Conservation (phyloP, 2,888 invertebrate genomes). For the Syrista parreyssii region DNA sequence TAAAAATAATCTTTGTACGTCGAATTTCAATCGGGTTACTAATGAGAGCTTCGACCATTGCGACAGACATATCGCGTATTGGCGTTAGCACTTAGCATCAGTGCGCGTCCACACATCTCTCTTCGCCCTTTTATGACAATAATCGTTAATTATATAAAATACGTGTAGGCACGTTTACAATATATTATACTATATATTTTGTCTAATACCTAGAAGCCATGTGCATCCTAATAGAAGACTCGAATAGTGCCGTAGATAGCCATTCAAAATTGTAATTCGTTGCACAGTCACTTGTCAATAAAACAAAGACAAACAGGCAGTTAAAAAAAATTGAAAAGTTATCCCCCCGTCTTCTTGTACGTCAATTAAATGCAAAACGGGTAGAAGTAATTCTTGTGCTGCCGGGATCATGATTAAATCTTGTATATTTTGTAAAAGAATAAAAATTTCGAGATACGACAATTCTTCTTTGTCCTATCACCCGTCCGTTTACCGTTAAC, state of each 20-base stretch:
- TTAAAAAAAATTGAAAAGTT: neutral
- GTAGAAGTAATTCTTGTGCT: neutral
- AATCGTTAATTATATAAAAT: neutral
- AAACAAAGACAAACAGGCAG: neutral
- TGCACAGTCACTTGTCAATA: slow-evolving; percentile 21
- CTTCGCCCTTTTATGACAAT: neutral
- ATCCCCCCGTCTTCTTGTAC: neutral
- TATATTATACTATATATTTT: slow-evolving; percentile 10
- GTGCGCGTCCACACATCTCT: neutral
- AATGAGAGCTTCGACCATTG: neutral
- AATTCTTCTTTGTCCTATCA: neutral
- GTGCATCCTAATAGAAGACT: slow-evolving; percentile 17
- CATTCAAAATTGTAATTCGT: slow-evolving; percentile 22
- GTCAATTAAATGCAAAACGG: neutral
- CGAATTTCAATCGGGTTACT: neutral
- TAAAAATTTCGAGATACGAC: neutral
- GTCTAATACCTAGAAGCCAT: neutral
- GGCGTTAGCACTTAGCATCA: neutral
- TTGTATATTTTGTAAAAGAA: neutral
- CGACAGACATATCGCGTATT: neutral
- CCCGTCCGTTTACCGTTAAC: slow-evolving; percentile 5
- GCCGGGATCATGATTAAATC: neutral
- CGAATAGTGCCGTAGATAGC: slow-evolving; percentile 19
- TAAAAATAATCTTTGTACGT: neutral
- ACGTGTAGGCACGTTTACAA: slow-evolving; percentile 8